phyloP scores from a whole-genome alignment of 2,888 invertebrate species.

The Scaptomyza cyrtandrae region DNA sequence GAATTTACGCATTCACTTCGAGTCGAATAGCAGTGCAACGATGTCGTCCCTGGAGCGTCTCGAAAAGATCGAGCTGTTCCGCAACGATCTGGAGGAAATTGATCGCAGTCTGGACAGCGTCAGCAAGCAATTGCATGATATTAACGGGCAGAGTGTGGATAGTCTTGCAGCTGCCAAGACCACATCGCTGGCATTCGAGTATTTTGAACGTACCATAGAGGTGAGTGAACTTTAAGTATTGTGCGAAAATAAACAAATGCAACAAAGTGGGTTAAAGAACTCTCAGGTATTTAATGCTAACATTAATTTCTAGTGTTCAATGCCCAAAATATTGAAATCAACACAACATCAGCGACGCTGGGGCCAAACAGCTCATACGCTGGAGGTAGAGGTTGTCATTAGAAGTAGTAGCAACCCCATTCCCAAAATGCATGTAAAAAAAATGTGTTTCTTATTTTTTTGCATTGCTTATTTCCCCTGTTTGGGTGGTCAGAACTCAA shows the following conservation, averaged over 20 bases:
- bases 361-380: conserved; percentile 70
- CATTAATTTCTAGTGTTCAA: conserved; percentile 77
- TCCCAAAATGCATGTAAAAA: conserved; percentile 33
- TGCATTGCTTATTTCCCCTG: conserved; percentile 31
- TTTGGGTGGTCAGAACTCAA: conserved; percentile 59
- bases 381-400: conserved; percentile 80
- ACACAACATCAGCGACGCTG: conserved; percentile 81
- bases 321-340: conserved; percentile 78
- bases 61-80: conserved; percentile 89
- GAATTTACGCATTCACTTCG: conserved; percentile 87
- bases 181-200: conserved; percentile 89
- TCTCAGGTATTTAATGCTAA: conserved; percentile 21
- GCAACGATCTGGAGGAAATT: conserved; percentile 89
- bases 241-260: conserved; percentile 5
- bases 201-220: conserved; percentile 91
- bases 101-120: conserved; percentile 89
- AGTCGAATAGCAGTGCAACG: conserved; percentile 87
- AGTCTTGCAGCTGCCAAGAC: conserved; percentile 89
- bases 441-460: conserved; percentile 12
- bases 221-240: conserved; percentile 85
- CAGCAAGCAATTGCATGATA: conserved; percentile 87
- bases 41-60: conserved; percentile 88
- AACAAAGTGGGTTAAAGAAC: conserved; percentile 2
- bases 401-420: conserved; percentile 12
- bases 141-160: conserved; percentile 89